phyloP scores from a whole-genome alignment of 2,888 invertebrate genomes.

The Emmelina monodactyla region DNA sequence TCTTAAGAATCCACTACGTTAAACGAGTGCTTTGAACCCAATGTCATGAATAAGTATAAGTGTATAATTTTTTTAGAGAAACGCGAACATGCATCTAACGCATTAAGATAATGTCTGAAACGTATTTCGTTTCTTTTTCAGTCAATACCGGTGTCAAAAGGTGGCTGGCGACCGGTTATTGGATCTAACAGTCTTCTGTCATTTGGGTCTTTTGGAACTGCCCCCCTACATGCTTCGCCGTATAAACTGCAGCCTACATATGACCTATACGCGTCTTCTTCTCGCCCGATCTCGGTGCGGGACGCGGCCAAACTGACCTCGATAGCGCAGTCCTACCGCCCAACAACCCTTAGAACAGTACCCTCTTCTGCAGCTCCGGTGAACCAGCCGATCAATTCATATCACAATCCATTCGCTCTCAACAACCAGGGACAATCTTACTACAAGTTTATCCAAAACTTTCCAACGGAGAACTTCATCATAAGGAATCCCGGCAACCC shows the following conservation, averaged over 20 bases:
- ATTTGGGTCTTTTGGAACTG: constrained; percentile 31
- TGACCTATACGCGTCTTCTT: constrained; percentile 43
- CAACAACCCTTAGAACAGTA: constrained; percentile 44
- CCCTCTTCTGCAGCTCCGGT: constrained; percentile 24
- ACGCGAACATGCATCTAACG: too few relatives aligned
- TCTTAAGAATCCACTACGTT: too few relatives aligned
- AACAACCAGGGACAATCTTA: constrained; percentile 37
- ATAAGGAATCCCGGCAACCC: constrained; percentile 49
- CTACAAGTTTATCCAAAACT: constrained; percentile 51
- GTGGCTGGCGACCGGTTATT: constrained; percentile 70
- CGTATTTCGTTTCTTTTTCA: too few relatives aligned
- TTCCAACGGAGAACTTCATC: constrained; percentile 40
- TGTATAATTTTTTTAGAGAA: too few relatives aligned
- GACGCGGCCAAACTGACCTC: constrained; percentile 52
- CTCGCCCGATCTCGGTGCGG: constrained; percentile 41
- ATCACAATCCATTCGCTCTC: constrained; percentile 49
- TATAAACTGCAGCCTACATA: constrained; percentile 45
- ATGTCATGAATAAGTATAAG: too few relatives aligned
- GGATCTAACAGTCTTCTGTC: constrained; percentile 48
- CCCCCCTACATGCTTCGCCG: constrained; percentile 39
- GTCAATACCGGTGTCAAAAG: constrained; percentile 58
- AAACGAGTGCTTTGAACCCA: too few relatives aligned
- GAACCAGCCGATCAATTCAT: constrained; percentile 54
- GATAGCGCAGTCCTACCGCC: constrained; percentile 54
- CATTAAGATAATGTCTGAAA: too few relatives aligned